Percentiles rank a stretch among this genome's conserved stretches.
Conservation (phyloP, 64 coral and sea anemone species). For the Pachyseris speciosa region DNA sequence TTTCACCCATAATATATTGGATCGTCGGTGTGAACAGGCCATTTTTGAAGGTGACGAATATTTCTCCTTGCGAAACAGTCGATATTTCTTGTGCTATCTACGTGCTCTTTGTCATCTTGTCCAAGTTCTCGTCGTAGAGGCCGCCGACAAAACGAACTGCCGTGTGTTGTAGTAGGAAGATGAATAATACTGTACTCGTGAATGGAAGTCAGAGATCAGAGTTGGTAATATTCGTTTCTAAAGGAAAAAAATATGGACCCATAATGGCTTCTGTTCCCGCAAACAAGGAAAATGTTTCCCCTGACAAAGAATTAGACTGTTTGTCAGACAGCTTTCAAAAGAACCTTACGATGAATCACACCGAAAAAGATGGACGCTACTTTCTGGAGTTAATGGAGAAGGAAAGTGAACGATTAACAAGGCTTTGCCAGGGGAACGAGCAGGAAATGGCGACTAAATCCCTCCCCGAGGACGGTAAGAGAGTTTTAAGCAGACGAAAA, state of each 20-base stretch:
- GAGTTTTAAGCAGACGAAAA: neutral
- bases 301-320: constrained; percentile 63
- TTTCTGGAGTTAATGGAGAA: constrained; percentile 64
- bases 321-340: constrained; percentile 66
- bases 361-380: constrained; percentile 67
- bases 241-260: constrained; percentile 56
- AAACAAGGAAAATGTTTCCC: constrained; percentile 76
- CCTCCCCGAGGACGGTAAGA: constrained; percentile 58
- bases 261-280: constrained; percentile 64
- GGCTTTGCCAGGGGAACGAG: constrained; percentile 47
- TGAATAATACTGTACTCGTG: constrained; percentile 20
- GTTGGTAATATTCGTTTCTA: constrained; percentile 62
- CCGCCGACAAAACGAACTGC: neutral
- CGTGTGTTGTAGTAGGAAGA: neutral
- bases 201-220: constrained; percentile 71
- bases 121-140: neutral
- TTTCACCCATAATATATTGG: neutral
- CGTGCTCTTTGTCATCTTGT: neutral
- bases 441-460: constrained; percentile 57
- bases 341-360: constrained; percentile 33
- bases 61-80: neutral
- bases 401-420: constrained; percentile 60
- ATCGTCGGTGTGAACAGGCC: neutral
- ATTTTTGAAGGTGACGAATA: constrained; percentile 6
- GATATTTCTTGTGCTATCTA: neutral